These are phyloP conservation scores for Microcaecilia unicolor DNA, from an alignment of 2,797 vertebrate genomes.

Conservation along the genomic window DNA sequence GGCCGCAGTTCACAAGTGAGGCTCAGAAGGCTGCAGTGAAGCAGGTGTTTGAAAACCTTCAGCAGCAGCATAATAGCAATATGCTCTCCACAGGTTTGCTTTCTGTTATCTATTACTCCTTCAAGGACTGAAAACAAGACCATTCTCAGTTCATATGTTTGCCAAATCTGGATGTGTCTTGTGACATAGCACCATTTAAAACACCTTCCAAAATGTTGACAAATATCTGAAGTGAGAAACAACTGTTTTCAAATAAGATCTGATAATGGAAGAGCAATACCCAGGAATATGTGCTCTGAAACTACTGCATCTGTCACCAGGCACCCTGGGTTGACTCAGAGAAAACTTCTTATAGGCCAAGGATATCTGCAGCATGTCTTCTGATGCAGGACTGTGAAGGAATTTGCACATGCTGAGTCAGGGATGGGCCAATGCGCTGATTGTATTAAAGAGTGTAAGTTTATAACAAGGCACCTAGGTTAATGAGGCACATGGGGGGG, in stretches of 20 bases:
- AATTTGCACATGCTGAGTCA: conserved; percentile 2
- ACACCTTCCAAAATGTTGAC: conserved; percentile 42
- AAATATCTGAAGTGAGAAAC: conserved; percentile 32
- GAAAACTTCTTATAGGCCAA: conserved; percentile 8
- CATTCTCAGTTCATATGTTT: conserved; percentile 40
- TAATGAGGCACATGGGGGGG: too few species aligned
- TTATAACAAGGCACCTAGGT: too few species aligned
- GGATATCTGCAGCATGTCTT: conserved; percentile 2
- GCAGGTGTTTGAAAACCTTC: conserved; percentile 24
- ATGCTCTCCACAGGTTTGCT: conserved; percentile 19
- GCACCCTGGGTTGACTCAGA: conserved; percentile 21
- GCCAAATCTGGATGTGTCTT: conserved; percentile 29
- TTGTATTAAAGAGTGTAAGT: too few species aligned
- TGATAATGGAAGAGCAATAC: conserved; percentile 22
- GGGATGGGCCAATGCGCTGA: background rate
- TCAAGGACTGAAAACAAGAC: conserved; percentile 21
- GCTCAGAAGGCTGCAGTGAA: conserved; percentile 37
- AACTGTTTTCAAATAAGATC: conserved; percentile 33
- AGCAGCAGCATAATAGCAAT: background rate
- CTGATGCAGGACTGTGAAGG: conserved; percentile 5
- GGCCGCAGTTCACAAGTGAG: conserved; percentile 30
- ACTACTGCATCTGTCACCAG: conserved; percentile 20
- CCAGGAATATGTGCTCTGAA: conserved; percentile 20
- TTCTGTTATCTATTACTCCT: conserved; percentile 28
- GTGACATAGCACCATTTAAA: conserved; percentile 51